phyloP scores from a whole-genome alignment of 1,140 invertebrate genomes.

The Drosophila rufa region DNA sequence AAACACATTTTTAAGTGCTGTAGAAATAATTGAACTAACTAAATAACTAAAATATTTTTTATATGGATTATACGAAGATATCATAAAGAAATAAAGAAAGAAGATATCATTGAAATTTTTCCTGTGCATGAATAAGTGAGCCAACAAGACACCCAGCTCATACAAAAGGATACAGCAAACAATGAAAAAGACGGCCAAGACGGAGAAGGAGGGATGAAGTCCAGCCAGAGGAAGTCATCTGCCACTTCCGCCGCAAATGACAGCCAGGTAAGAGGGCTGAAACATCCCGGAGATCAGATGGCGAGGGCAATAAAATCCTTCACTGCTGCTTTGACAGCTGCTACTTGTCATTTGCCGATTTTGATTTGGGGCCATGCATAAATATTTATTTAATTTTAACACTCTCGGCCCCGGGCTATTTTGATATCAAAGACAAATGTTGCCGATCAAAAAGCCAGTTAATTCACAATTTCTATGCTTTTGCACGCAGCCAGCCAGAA shows the following conservation, averaged over 20 bases:
- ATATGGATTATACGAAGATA: too few relatives aligned
- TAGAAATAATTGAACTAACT: too few relatives aligned
- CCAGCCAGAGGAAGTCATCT: constrained; percentile 46
- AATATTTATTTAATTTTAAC: constrained; percentile 77
- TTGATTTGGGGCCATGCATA: constrained; percentile 72
- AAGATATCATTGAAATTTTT: not conserved
- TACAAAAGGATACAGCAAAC: constrained; percentile 52
- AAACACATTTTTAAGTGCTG: too few relatives aligned
- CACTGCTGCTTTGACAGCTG: constrained; percentile 60
- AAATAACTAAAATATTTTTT: not conserved
- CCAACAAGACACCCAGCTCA: not conserved
- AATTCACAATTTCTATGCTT: constrained; percentile 64
- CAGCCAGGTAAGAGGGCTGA: constrained; percentile 32
- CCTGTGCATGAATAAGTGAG: constrained; percentile 39
- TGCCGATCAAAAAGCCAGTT: constrained; percentile 45
- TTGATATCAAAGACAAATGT: constrained; percentile 69
- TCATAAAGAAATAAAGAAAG: too few relatives aligned
- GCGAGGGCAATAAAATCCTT: constrained; percentile 27
- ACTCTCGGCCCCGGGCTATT: constrained; percentile 25
- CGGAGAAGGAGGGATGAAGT: constrained; percentile 34
- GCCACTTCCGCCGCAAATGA: constrained; percentile 55
- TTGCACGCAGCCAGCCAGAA: constrained; percentile 49
- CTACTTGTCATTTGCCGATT: constrained; percentile 52
- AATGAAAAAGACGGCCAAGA: constrained; percentile 30
- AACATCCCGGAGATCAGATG: constrained; percentile 10